These are phyloP conservation scores for Episyrphus balteatus DNA, from an alignment of 1,140 invertebrate genomes.

Conservation along the genomic window DNA sequence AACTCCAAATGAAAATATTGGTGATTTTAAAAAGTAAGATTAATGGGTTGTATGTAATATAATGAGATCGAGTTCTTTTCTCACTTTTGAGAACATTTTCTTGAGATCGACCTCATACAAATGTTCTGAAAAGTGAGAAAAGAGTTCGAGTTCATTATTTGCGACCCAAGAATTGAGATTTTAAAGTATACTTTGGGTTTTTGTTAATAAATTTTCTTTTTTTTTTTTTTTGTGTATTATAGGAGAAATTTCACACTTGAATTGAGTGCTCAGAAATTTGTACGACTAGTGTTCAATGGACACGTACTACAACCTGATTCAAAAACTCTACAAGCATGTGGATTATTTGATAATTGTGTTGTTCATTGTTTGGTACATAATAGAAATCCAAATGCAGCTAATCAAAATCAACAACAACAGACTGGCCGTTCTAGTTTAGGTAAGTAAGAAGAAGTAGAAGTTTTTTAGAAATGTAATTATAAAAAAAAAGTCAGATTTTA, in stretches of 20 bases:
- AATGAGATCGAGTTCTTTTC: background rate
- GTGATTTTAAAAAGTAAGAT: slow-evolving; percentile 74
- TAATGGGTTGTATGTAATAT: background rate
- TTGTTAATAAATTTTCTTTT: background rate
- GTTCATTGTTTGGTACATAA: slow-evolving; percentile 75
- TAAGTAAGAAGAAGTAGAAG: too few species aligned
- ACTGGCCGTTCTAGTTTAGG: too few species aligned
- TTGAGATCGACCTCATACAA: too few species aligned
- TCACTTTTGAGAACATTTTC: too few species aligned
- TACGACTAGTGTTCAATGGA: slow-evolving; percentile 80
- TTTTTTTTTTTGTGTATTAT: slow-evolving; percentile 20
- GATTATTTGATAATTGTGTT: slow-evolving; percentile 75
- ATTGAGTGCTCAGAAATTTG: slow-evolving; percentile 59
- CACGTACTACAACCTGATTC: slow-evolving; percentile 66
- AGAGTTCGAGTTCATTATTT: too few species aligned
- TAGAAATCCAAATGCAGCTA: slow-evolving; percentile 19
- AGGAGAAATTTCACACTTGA: slow-evolving; percentile 74
- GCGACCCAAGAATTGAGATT: too few species aligned
- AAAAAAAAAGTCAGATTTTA: background rate
- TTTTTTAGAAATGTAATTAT: background rate
- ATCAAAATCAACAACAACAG: background rate
- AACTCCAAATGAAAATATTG: slow-evolving; percentile 59
- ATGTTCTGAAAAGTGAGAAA: too few species aligned
- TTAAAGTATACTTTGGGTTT: too few species aligned
- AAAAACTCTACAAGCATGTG: slow-evolving; percentile 62